Evolutionary conservation across 2,797 vertebrate genomes (phyloP), one percentile per base, ranked within the genome.

Genomic region (Parauchenoglanis ngamensis): DNA sequence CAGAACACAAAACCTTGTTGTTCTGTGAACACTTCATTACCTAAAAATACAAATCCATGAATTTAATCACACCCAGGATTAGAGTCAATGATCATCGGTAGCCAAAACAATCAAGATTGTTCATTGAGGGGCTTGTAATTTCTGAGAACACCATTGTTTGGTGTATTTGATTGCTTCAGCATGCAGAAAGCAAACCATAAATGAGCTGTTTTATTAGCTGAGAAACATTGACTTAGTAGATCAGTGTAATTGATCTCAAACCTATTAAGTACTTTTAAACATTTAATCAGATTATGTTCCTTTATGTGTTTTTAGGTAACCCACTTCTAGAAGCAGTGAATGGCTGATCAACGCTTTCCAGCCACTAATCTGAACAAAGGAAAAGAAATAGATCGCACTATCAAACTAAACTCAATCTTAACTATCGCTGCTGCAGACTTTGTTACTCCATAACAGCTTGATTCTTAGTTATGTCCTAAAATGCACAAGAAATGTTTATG

Each of bases 381-480:
- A 72, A 82, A 61, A 63, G 2, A 79, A 78, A 86, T 57, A 0
- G 65, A 52, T 23, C 49, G 31, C 15, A 59, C 56, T 13, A 70
- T 68, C 28, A 67, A 68, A 86, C 57, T 49, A 35, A 63, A n/a
- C 63, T 17, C 11, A 72, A 72, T 81, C 78, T 82, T 25, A 46
- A 75, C 31, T 73, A 63, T 87, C 40, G 40, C 54, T 82, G 67
- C 40, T 49, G 63, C 15, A 82, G 25, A 65, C 15, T 31, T 65
- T 3, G 65, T 3, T 3, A 81, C 40, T 81, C 35, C n/a, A 49
- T 11, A 28, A 21, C 8, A 67, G 80, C n/a, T 54, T n/a, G 7
- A 52, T 31, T 49, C 78, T 68, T 85, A 40, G 81, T 65, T 28
- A 84, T 40, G 46, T 52, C 52, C 85, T 86, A 85, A 91, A 84